phyloP scores from a whole-genome alignment of 30 jellyfish, hydroid and myxozoan genomes.

The Hydractinia echinata region DNA sequence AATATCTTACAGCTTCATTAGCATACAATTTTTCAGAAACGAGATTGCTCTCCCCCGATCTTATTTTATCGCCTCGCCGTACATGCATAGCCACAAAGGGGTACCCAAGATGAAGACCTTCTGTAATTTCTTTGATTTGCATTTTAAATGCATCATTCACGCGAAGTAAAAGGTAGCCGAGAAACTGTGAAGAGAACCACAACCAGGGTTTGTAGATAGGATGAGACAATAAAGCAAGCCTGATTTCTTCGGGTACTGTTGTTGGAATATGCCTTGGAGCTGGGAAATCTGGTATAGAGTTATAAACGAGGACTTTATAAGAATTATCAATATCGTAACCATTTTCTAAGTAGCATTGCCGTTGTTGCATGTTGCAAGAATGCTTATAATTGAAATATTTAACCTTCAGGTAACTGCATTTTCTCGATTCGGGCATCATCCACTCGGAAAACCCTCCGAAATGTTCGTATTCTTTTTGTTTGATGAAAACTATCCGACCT shows the following conservation, averaged over 20 bases:
- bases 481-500: not conserved
- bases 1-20: not conserved
- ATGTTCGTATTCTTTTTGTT: constrained; percentile 9
- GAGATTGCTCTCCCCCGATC: not conserved
- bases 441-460: not conserved
- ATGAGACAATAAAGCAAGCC: not conserved
- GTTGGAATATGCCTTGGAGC: constrained; percentile 9
- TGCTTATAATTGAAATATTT: not conserved
- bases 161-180: not conserved
- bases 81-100: constrained; percentile 36
- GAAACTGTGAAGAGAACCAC: constrained; percentile 27
- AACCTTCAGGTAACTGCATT: not conserved
- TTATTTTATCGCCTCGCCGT: constrained; percentile 34
- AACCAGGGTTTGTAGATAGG: not conserved
- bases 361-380: not conserved
- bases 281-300: not conserved
- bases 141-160: not conserved
- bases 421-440: not conserved
- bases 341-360: not conserved
- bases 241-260: not conserved
- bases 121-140: not conserved
- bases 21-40: not conserved
- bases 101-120: not conserved
- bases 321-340: not conserved
- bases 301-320: not conserved